A percentile compares a stretch with the other conserved stretches of the same genome.
Evolutionary conservation across 92 coral and sea anemone species (phyloP).

Genomic region (Epizoanthus stellaris): DNA sequence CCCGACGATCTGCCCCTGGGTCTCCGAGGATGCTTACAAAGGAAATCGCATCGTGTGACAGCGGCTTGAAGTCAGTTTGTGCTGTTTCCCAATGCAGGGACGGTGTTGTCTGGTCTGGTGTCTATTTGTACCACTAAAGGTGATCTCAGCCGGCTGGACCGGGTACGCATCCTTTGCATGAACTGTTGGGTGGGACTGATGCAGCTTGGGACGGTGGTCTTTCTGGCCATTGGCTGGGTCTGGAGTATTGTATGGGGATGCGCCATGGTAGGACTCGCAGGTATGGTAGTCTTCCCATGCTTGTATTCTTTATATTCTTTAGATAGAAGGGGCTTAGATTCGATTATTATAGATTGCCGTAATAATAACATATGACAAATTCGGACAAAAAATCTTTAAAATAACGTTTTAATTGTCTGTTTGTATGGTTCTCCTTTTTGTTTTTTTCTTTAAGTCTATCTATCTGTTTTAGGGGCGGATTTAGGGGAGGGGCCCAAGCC

Average conservation of each 20-base stretch:
- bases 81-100: constrained; percentile 65
- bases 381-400: too few species aligned
- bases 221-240: constrained; percentile 93
- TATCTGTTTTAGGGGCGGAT: too few species aligned
- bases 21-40: too few species aligned
- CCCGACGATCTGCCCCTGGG: too few species aligned
- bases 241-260: constrained; percentile 99
- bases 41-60: too few species aligned
- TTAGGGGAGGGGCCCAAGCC: too few species aligned
- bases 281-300: constrained; percentile 77
- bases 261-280: constrained; percentile 93
- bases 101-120: constrained; percentile 81
- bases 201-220: constrained; percentile 87
- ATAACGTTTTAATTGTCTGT: too few species aligned
- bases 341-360: constrained; percentile 82
- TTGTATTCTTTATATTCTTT: constrained; percentile 86
- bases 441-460: constrained; percentile 42
- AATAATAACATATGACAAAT: constrained; percentile 52
- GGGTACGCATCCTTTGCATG: constrained; percentile 69
- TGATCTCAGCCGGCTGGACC: constrained; percentile 60
- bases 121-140: constrained; percentile 78
- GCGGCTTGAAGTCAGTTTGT: not conserved
- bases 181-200: constrained; percentile 90
- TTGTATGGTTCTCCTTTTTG: constrained; percentile 46
- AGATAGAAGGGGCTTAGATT: constrained; percentile 82